Evolutionary conservation across 1,140 invertebrate genomes (phyloP).

Genomic region (Alviniconcha marisindica): DNA sequence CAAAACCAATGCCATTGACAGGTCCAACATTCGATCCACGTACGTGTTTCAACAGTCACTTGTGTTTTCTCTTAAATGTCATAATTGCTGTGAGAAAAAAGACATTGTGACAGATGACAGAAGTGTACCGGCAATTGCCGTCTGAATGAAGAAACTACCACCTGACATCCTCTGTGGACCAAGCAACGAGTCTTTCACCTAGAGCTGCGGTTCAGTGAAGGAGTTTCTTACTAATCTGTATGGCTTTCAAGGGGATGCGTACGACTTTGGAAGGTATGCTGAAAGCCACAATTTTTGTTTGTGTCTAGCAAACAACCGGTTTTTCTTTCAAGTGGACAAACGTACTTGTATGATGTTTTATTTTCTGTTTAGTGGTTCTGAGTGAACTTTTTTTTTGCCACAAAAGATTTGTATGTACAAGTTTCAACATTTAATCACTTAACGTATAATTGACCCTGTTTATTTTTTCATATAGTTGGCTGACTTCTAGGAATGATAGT

Average conservation of each 20-base stretch:
- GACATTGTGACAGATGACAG: conserved; percentile 15
- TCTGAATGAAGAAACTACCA: conserved; percentile 17
- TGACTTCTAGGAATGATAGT: conserved; percentile 20
- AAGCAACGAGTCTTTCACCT: conserved; percentile 38
- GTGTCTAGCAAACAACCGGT: neutral
- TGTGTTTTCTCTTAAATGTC: conserved; percentile 36
- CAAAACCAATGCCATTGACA: conserved; percentile 40
- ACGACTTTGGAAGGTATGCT: neutral
- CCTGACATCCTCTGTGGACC: conserved; percentile 31
- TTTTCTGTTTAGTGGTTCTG: conserved; percentile 24
- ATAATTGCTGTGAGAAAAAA: conserved; percentile 37
- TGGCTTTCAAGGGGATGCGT: neutral
- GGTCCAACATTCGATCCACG: conserved; percentile 24
- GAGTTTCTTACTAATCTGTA: conserved; percentile 4
- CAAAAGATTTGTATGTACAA: conserved; percentile 28
- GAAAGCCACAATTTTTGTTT: neutral
- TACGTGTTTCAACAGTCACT: conserved; percentile 36
- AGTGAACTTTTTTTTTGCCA: conserved; percentile 11
- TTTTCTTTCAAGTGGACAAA: conserved; percentile 9
- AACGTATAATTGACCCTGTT: neutral
- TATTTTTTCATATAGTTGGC: conserved; percentile 14
- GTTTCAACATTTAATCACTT: conserved; percentile 35
- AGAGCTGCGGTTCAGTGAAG: conserved; percentile 36
- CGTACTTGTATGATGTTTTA: conserved; percentile 25
- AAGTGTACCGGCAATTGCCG: neutral